These are phyloP conservation scores for Stichopus chloronotus DNA, from an alignment of 35 echinoderm and acorn worm species.

Conservation along the genomic window DNA sequence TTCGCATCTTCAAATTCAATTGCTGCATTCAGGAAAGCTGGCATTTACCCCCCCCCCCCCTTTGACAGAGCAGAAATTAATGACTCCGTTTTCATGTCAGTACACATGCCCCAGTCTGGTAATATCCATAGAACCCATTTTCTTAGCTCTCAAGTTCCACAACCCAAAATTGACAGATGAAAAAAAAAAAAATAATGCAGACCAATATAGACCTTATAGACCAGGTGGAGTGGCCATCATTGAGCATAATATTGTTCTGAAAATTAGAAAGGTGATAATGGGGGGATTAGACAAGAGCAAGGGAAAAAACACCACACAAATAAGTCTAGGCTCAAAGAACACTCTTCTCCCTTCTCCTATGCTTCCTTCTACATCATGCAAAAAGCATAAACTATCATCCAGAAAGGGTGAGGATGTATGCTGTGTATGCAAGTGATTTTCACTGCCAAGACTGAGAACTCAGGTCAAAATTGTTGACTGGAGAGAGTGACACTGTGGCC, in stretches of 20 bases:
- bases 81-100: background rate
- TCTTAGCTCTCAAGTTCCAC: background rate
- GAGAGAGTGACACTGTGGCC: no score
- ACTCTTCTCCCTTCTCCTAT: no score
- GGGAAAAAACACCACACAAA: no score
- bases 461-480: no score
- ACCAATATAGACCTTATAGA: background rate
- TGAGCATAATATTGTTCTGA: background rate
- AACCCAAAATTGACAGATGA: background rate
- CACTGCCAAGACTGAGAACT: no score
- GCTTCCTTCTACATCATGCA: no score
- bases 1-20: no score
- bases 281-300: no score
- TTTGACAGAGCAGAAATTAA: background rate
- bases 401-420: no score
- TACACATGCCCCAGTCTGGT: background rate
- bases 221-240: background rate
- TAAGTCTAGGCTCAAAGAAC: no score
- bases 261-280: slow-evolving; percentile 4
- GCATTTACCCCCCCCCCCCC: background rate
- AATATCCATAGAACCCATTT: background rate
- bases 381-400: no score
- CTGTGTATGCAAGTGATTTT: no score
- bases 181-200: background rate
- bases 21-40: background rate